Evolutionary conservation across 2,113 vertebrate species (phyloP).

Genomic region (Eubucco bourcierii): DNA sequence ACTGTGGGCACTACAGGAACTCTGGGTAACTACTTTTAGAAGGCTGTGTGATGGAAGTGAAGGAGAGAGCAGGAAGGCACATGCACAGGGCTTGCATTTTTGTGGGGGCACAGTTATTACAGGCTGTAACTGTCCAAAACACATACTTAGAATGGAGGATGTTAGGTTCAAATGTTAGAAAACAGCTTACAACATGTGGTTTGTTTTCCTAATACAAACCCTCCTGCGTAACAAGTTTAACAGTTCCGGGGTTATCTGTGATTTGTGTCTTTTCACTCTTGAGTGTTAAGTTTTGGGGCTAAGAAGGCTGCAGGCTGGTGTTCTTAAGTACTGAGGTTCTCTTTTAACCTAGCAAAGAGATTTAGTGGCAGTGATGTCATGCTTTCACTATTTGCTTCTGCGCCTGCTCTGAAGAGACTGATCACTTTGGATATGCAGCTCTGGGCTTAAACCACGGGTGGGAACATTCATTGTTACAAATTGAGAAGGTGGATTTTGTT

Average conservation of each 20-base stretch:
- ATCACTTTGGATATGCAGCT: rapidly evolving
- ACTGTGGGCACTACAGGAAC: not conserved
- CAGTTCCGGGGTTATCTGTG: not conserved
- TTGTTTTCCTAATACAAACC: not conserved
- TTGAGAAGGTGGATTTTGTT: not conserved
- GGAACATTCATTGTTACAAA: not conserved
- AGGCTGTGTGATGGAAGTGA: not conserved
- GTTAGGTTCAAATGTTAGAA: not conserved
- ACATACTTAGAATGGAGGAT: not conserved
- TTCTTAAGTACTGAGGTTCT: not conserved
- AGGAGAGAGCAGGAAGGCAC: not conserved
- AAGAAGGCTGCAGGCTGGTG: not conserved
- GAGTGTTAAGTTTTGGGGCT: not conserved
- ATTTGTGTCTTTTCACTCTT: not conserved
- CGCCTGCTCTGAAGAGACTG: not conserved
- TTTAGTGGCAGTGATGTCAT: not conserved
- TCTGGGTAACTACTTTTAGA: not conserved
- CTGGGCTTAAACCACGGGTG: not conserved
- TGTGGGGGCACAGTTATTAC: not conserved
- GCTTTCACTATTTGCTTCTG: not conserved
- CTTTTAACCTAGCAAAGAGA: not conserved
- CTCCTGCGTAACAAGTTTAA: not conserved
- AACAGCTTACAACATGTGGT: not conserved
- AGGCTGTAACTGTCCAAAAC: not conserved
- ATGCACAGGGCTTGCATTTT: not conserved